Percentiles rank a stretch among this genome's conserved stretches.
Evolutionary conservation across 1,140 invertebrate genomes (phyloP).

Genomic region (Phymastichus coffea): DNA sequence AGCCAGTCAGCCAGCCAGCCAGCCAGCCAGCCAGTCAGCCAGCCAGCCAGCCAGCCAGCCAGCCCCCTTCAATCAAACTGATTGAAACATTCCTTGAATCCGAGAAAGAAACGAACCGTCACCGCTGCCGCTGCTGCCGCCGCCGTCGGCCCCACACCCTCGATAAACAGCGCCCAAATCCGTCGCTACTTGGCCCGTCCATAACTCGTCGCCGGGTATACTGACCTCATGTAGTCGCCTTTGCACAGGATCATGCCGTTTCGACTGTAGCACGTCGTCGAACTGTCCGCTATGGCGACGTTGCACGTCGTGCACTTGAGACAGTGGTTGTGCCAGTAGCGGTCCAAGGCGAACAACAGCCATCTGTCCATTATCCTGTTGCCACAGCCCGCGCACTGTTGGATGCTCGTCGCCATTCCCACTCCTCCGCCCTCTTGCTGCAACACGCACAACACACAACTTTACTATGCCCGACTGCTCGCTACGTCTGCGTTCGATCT

Average conservation of each 20-base stretch:
- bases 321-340: constrained; percentile 92
- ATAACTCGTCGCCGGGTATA: neutral
- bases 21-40: no score
- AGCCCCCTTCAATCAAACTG: constrained; percentile 61
- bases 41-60: no score
- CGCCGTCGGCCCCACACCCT: no score
- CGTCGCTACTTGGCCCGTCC: constrained; percentile 9
- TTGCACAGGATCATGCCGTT: constrained; percentile 91
- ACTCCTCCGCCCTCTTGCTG: constrained; percentile 56
- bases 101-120: constrained; percentile 58
- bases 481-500: no score
- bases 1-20: no score
- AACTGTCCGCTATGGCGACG: constrained; percentile 83
- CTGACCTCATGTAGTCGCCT: constrained; percentile 90
- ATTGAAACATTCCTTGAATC: constrained; percentile 61
- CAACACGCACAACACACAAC: no score
- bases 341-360: constrained; percentile 83
- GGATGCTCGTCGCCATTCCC: constrained; percentile 47
- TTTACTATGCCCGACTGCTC: no score
- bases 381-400: constrained; percentile 61
- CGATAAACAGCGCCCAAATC: no score
- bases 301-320: constrained; percentile 89
- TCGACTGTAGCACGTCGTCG: constrained; percentile 86
- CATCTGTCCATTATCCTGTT: constrained; percentile 86
- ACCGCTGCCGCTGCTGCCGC: no score